Base-by-base conservation (phyloP, 2,888 invertebrate genomes). In the Oscheius sp. region DNA sequence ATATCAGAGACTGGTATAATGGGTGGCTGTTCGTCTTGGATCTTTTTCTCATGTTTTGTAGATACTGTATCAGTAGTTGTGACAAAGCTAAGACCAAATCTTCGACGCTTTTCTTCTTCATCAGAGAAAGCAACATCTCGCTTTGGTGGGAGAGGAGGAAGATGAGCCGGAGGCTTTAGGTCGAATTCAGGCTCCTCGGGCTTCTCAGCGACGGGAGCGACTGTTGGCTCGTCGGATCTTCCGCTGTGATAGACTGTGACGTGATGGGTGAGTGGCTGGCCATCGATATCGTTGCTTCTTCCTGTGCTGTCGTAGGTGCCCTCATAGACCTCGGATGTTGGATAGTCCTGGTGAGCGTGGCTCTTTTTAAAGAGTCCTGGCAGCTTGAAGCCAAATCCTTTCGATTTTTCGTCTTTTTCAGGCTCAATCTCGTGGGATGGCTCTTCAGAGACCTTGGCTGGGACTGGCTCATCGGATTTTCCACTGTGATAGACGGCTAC, bases 281-380 rank as follows among this genome's bases (percentile, higher is more conserved):
- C 74, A 17, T 76, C 72, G 20, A 75, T 50, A 23, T 71, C 69
- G 48, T n/a, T 15, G 33, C 37, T 34, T 42, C 65, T 57, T 33
- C 37, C 48, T 39, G 72, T 69, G 23, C 61, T 55, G 12, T 72
- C 69, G 34, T 71, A 52, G 33, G 72, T 74, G 33, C 80, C 80
- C 10, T 63, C 64, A 46, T 72, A 81, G 52, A 42, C 27, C 37
- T 75, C 80, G 31, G 76, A 66, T 12, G 67, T 55, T 23, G 80
- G 80, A 58, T 81, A 81, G 65, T 80, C 80, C 33, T 69, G 73
- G 39, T 77, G 74, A 25, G 79, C 71, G 23, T 73, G 64, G 10
- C 74, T 64, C 29, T 67, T 69, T 50, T 76, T 75, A 73, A 77
- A 77, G 34, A 77, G 65, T 52, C 77, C 75, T 39, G 67, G 67